Evolutionary conservation across 2,113 vertebrate species (phyloP).

Genomic region (Muscicapa adusta): DNA sequence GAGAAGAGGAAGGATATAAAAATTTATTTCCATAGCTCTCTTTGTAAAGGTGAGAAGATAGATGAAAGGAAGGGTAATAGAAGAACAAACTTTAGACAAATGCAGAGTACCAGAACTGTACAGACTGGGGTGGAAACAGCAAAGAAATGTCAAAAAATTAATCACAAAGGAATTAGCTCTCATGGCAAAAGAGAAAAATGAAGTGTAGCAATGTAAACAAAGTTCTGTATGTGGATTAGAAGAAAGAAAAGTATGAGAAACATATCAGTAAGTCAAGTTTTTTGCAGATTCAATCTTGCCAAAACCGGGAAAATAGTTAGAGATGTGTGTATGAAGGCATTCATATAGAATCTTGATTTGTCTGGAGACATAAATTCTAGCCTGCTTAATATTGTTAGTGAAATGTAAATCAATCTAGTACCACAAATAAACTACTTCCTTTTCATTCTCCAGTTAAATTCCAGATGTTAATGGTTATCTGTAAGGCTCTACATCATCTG

Average conservation of each 20-base stretch:
- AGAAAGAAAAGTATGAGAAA: neutral
- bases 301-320: neutral
- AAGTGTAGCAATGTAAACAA: neutral
- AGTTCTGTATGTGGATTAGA: neutral
- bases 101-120: neutral
- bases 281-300: neutral
- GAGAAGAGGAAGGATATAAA: conserved; percentile 2
- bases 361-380: neutral
- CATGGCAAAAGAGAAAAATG: neutral
- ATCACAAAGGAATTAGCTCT: neutral
- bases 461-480: neutral
- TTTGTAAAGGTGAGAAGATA: conserved; percentile 9
- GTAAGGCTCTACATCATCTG: neutral
- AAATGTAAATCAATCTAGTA: neutral
- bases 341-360: neutral
- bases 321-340: neutral
- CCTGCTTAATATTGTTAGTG: neutral
- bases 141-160: neutral
- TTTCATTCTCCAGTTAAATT: neutral
- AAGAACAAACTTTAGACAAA: neutral
- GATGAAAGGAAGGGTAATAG: neutral
- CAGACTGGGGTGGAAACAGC: neutral
- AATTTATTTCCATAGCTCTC: neutral
- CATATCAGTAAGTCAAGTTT: neutral
- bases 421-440: neutral